A percentile compares a stretch with the other conserved stretches of the same genome.
phyloP scores from a whole-genome alignment of 2,797 vertebrate genomes.

The Staurois parvus region DNA sequence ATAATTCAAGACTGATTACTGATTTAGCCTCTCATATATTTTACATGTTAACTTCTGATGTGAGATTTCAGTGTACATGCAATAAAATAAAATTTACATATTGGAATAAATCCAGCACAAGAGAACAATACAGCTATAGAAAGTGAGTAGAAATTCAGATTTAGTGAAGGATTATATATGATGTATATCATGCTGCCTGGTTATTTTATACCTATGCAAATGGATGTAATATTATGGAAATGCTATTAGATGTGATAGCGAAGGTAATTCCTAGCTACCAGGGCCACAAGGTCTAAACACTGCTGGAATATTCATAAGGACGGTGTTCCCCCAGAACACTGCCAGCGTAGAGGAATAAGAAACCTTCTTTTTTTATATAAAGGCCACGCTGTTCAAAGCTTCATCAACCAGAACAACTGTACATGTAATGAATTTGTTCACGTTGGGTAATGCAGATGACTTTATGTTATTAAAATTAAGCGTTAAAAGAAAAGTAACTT shows the following conservation, averaged over 20 bases:
- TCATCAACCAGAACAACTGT: background rate
- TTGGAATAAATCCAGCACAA: background rate
- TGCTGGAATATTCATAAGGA: constrained; percentile 50
- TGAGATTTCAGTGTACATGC: background rate
- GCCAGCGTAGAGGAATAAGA: constrained; percentile 4
- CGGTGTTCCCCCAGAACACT: constrained; percentile 11
- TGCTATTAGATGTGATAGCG: constrained; percentile 40
- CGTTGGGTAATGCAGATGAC: background rate
- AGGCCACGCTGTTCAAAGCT: background rate
- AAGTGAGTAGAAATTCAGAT: background rate
- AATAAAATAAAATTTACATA: constrained; percentile 2
- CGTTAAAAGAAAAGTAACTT: constrained; percentile 33
- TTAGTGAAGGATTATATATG: background rate
- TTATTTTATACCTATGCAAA: constrained; percentile 17
- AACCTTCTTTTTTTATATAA: constrained; percentile 1
- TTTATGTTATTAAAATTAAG: constrained; percentile 22
- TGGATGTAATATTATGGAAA: constrained; percentile 27
- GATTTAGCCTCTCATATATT: background rate
- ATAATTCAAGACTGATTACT: constrained; percentile 1
- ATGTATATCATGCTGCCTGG: background rate
- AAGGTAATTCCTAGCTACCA: constrained; percentile 35
- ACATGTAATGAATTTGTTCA: constrained; percentile 15
- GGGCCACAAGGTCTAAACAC: constrained; percentile 38
- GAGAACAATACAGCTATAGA: background rate
- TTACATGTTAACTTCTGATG: background rate